Base-by-base conservation (phyloP, 2,113 vertebrate species). In the Paradoxurus hermaphroditus region DNA sequence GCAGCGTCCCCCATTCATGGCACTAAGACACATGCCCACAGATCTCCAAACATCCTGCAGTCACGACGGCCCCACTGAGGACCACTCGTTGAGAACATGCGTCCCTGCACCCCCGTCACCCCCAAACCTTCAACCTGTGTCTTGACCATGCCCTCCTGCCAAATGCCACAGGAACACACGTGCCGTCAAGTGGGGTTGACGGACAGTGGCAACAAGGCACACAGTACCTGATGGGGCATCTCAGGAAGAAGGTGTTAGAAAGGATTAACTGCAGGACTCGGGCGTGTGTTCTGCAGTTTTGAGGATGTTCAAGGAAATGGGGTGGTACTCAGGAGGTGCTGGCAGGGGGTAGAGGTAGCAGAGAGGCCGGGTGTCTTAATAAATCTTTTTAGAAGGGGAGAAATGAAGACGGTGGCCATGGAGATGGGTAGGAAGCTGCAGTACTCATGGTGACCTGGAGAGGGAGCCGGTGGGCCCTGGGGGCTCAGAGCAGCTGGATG, bases 341-440 rank as follows among this genome's bases (percentile, higher is more conserved):
- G 18, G 51, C 7, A 3, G 46, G 31, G 46, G 7, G 36, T 0
- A 0, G 19, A 19, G 16, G 14, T 23, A 9, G 10, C 25, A 4
- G 53, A n/a, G 44, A 7, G 4, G 15, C 1, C 7, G 41, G 21
- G 79, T 7, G 27, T 44, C 16, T 49, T 34, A 25, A 8, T 39
- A 65, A 44, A 1, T 86, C 31, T 31, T 5, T 1, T 7, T 15
- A 5, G 44, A 14, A 77, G 41, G 70, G 15, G n/a, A 15, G 59
- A 16, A 0, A 9, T 0, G 86, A 14, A 39, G 18, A 5, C 36
- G 56, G 21, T 41, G 0, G 0, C 4, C 0, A 2, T 53, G 0
- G 1, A 11, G 65, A 25, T 1, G 0, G 16, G 16, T 1, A 1
- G 31, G 36, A 7, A 27, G 53, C n/a, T 0, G 18, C 27, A 0